Evolutionary conservation across 2,797 vertebrate species (phyloP), one percentile per base, ranked within the genome.

Genomic region (Tenualosa thibaudeaui): DNA sequence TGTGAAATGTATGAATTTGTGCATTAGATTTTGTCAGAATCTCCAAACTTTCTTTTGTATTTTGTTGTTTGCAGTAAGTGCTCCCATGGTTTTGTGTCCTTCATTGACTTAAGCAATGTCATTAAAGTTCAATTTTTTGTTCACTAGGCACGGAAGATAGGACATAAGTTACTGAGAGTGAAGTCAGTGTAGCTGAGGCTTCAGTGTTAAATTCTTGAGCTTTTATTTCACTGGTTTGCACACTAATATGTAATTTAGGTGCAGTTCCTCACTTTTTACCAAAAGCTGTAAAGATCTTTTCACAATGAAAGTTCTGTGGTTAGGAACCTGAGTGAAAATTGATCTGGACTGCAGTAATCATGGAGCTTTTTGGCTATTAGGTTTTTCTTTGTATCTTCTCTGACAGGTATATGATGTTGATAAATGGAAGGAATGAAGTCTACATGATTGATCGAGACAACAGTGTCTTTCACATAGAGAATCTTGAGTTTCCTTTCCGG

Each of bases 381-480:
- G 12, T 68, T 68, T 68, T 68, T 37, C 24, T 10, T 37, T 75
- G 12, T 17, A 19, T 62, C 88, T 84, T 26, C 89, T 92, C 89
- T 19, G 4, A 75, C 93, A 99, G 98, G 92, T 99, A 99, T 91
- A 99, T 99, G 98, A 99, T 99, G 98, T 88, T 99, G 89, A 97
- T 99, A 91, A 96, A 98, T 86, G 98, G 98, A 75, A 97, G 95
- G 95, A 96, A 98, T 88, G 96, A 99, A 93, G 98, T 99, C 54
- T 96, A 95, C 94, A 99, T 99, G 98, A 91, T 99, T 86, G 98
- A 98, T 92, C 96, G 98, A 94, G 98, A 99, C 94, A 99, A 99
- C 93, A 93, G 96, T 0, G 89, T 99, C 86, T 99, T 99, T 94
- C 97, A 98, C 84, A 95, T 99, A 85, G 95, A 95, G 84, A 97